Evolutionary conservation across 2,113 vertebrate genomes (phyloP).

Genomic region (Leptobrachium leishanense): DNA sequence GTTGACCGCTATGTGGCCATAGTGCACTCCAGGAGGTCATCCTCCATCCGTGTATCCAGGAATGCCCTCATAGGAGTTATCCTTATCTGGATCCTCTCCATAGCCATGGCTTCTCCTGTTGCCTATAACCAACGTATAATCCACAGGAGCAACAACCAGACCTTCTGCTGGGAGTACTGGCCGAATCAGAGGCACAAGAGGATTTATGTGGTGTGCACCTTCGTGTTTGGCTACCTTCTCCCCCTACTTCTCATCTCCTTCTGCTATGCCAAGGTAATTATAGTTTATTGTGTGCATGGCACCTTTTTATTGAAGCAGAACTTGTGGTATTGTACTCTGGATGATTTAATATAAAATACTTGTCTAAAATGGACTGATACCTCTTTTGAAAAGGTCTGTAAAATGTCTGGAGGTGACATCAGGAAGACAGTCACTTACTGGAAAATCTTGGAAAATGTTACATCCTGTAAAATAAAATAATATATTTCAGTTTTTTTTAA

Average conservation of each 20-base stretch:
- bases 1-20: constrained; percentile 97
- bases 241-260: constrained; percentile 92
- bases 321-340: no score
- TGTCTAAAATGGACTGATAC: no score
- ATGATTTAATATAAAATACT: no score
- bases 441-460: no score
- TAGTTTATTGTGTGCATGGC: not conserved
- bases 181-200: constrained; percentile 77
- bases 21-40: constrained; percentile 90
- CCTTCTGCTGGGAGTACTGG: constrained; percentile 96
- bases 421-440: no score
- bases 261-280: constrained; percentile 92
- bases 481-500: no score
- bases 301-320: no score
- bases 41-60: constrained; percentile 77
- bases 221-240: constrained; percentile 90
- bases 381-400: no score
- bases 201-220: constrained; percentile 88
- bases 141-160: constrained; percentile 73
- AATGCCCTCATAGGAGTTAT: constrained; percentile 82
- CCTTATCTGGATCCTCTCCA: constrained; percentile 86
- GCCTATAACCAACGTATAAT: constrained; percentile 87
- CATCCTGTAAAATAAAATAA: no score
- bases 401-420: no score
- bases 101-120: constrained; percentile 88